Conservation (phyloP, 2,888 invertebrate species). For the Melinopterus prodromus region DNA sequence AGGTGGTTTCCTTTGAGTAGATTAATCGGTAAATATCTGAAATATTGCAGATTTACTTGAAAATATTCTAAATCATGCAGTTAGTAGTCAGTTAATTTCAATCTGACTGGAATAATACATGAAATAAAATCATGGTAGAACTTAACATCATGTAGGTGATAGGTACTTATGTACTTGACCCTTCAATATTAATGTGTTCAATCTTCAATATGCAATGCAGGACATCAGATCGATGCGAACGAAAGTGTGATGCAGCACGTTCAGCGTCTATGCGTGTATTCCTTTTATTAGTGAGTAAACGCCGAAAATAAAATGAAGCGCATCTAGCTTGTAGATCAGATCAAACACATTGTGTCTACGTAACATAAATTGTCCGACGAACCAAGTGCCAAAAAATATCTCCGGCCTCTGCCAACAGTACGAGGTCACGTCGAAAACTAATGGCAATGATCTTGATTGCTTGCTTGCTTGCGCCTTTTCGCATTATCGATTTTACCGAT, state of each 20-base stretch:
- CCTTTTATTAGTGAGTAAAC: conserved; percentile 5
- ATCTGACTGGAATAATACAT: too few relatives aligned
- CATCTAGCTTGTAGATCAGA: not conserved
- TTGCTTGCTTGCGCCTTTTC: not conserved
- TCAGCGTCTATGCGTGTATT: conserved; percentile 4
- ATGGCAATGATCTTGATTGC: not conserved
- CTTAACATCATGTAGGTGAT: too few relatives aligned
- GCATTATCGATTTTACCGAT: not conserved
- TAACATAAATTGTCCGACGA: not conserved
- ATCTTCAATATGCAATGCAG: too few relatives aligned
- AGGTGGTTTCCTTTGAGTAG: too few relatives aligned
- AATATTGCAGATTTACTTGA: too few relatives aligned
- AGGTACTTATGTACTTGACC: too few relatives aligned
- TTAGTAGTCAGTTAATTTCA: too few relatives aligned
- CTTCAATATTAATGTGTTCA: too few relatives aligned
- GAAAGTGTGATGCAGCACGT: conserved; percentile 5
- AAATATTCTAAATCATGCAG: too few relatives aligned
- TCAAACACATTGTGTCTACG: not conserved
- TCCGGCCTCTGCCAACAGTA: not conserved
- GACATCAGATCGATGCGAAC: not conserved
- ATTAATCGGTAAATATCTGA: too few relatives aligned
- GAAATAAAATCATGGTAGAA: too few relatives aligned
- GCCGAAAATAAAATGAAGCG: not conserved
- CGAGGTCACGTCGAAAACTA: not conserved
- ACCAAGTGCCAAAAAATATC: not conserved